These are phyloP conservation scores for Oscheius myriophilus DNA, from an alignment of 2,888 invertebrate genomes.

Conservation along the genomic window DNA sequence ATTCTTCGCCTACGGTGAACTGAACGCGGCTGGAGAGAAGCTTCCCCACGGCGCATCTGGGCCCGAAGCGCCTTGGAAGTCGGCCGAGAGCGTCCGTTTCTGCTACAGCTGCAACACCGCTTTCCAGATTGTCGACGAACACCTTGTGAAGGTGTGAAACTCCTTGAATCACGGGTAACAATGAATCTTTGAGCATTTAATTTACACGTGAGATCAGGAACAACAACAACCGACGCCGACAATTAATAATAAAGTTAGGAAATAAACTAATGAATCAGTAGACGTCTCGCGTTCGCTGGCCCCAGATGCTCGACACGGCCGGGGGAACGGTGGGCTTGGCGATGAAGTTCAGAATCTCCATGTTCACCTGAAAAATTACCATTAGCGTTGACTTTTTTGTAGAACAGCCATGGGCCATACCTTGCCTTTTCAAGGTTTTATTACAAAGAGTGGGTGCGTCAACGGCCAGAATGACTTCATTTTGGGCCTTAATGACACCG, in stretches of 20 bases:
- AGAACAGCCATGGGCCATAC: no score
- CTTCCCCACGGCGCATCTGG: constrained; percentile 43
- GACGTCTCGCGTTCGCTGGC: constrained; percentile 21
- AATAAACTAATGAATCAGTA: constrained; percentile 5
- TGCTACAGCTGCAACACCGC: constrained; percentile 43
- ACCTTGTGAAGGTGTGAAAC: not conserved
- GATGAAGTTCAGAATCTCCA: constrained; percentile 16
- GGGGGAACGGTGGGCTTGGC: constrained; percentile 33
- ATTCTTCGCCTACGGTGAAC: constrained; percentile 43
- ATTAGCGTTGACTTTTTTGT: no score
- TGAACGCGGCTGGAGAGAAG: constrained; percentile 37
- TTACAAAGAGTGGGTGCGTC: not conserved
- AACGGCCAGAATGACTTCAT: no score
- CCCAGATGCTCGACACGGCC: constrained; percentile 27
- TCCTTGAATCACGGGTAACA: not conserved
- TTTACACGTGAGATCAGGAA: no score
- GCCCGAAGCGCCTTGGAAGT: constrained; percentile 49
- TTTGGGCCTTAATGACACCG: no score
- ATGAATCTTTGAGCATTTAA: not conserved
- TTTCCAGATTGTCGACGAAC: constrained; percentile 30
- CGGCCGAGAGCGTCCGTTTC: constrained; percentile 43
- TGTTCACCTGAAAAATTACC: constrained; percentile 26
- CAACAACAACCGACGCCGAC: no score
- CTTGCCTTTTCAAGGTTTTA: no score
- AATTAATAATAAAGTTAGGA: not conserved